phyloP scores from a whole-genome alignment of 1,140 invertebrate genomes.

The Ceratina australensis region DNA sequence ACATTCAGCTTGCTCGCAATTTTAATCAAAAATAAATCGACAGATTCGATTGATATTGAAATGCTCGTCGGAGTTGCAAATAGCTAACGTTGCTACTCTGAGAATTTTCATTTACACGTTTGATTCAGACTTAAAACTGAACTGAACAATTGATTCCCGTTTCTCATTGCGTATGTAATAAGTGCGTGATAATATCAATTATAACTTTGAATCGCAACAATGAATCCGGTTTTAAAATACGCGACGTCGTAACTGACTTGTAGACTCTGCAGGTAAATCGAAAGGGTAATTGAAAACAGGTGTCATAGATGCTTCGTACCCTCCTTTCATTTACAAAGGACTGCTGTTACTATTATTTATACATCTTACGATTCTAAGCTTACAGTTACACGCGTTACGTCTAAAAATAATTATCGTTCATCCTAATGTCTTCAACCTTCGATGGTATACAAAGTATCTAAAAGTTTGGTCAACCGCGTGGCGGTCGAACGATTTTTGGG shows the following conservation, averaged over 20 bases:
- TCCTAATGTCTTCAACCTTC: constrained; percentile 2
- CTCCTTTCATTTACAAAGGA: constrained; percentile 45
- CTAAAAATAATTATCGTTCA: constrained; percentile 43
- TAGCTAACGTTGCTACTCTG: no score
- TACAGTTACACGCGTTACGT: constrained; percentile 31
- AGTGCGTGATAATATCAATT: background rate
- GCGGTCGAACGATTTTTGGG: background rate
- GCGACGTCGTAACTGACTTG: background rate
- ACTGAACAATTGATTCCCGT: no score
- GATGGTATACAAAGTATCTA: constrained; percentile 18
- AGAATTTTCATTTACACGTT: no score
- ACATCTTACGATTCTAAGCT: constrained; percentile 44
- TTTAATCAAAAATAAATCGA: background rate
- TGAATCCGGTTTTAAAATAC: background rate
- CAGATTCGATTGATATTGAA: no score
- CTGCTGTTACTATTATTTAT: constrained; percentile 26
- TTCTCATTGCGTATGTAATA: background rate
- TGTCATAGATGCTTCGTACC: background rate
- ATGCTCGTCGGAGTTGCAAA: no score
- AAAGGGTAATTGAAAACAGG: background rate
- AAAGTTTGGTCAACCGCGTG: no score
- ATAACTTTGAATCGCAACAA: background rate
- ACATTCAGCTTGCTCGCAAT: background rate
- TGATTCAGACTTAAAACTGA: no score
- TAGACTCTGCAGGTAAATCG: constrained; percentile 11